Evolutionary conservation across 2,113 vertebrate species (phyloP).

Genomic region (Indri indri): DNA sequence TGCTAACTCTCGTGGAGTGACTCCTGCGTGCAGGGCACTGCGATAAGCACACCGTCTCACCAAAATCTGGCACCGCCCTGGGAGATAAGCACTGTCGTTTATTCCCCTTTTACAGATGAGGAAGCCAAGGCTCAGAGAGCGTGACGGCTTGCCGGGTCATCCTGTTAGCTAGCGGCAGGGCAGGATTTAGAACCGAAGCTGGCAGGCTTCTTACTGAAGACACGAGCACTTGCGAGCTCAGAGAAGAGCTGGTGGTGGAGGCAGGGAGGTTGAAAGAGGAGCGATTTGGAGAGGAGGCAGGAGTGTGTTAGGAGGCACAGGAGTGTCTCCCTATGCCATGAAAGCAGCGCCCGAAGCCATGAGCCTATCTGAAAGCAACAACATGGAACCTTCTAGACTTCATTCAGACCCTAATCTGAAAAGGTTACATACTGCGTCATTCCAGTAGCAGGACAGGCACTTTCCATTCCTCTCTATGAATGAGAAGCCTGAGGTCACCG

Average conservation of each 20-base stretch:
- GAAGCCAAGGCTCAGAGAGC: neutral
- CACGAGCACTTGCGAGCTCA: neutral
- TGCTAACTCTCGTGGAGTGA: accelerated
- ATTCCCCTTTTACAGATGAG: neutral
- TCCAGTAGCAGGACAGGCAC: neutral
- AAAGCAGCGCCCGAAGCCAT: neutral
- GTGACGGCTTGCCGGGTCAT: too few relatives aligned
- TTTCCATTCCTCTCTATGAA: neutral
- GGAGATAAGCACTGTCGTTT: neutral
- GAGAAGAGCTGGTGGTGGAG: neutral
- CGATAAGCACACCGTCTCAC: neutral
- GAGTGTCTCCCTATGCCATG: neutral
- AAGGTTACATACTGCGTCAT: neutral
- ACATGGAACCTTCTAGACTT: neutral
- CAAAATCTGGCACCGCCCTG: neutral
- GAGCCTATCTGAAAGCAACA: neutral
- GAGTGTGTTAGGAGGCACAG: neutral
- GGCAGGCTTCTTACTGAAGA: neutral
- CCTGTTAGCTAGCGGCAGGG: neutral
- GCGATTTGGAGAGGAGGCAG: neutral
- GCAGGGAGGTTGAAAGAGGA: neutral
- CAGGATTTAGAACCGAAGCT: neutral
- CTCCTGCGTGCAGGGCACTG: neutral
- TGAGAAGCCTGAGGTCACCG: neutral
- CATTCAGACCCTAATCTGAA: neutral